Evolutionary conservation across 2,797 vertebrate species (phyloP).

Genomic region (Brachyrhaphis roseni): DNA sequence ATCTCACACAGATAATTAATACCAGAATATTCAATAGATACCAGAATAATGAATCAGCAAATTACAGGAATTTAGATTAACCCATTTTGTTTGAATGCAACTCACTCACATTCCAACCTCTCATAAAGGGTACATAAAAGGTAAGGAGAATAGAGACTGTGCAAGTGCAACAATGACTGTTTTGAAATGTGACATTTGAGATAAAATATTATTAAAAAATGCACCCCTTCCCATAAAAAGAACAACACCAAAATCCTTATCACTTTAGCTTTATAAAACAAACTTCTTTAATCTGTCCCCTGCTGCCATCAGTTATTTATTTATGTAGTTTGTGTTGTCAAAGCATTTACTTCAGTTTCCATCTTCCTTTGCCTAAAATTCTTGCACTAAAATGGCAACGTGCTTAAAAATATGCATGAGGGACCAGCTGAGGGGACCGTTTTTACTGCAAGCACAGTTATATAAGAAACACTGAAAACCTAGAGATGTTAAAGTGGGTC

Average conservation of each 20-base stretch:
- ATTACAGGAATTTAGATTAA: background rate
- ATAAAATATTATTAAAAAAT: background rate
- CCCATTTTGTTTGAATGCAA: background rate
- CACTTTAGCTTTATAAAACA: background rate
- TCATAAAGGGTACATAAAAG: no score
- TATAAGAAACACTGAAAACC: constrained; percentile 26
- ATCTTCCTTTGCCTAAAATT: background rate
- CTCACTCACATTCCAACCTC: background rate
- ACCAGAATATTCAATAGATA: no score
- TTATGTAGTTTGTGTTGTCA: background rate
- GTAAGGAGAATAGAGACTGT: background rate
- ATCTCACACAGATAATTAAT: no score
- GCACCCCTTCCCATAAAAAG: background rate
- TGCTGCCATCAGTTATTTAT: background rate
- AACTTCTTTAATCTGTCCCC: no score
- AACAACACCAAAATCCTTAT: no score
- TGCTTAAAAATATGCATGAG: constrained; percentile 14
- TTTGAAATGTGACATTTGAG: background rate
- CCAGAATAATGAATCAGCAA: background rate
- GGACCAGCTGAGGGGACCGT: constrained; percentile 1
- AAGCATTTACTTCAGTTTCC: background rate
- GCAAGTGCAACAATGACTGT: background rate
- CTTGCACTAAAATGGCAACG: background rate
- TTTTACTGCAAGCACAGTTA: constrained; percentile 13
- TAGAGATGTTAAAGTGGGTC: constrained; percentile 26